Conservation (phyloP, 2,113 vertebrate genomes). For the Apus apus region DNA sequence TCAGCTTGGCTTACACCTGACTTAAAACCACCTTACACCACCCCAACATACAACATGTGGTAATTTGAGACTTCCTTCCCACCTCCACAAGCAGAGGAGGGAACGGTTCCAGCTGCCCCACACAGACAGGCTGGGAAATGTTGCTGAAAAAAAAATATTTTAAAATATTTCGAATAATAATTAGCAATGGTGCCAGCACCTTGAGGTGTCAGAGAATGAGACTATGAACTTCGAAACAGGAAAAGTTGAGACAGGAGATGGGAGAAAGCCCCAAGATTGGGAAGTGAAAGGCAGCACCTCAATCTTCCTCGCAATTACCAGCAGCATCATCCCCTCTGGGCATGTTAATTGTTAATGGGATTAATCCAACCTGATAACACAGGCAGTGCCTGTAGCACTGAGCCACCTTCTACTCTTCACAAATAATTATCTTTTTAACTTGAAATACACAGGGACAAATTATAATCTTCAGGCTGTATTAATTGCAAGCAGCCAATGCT, state of each 20-base stretch:
- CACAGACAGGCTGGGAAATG: background rate
- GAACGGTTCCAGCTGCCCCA: background rate
- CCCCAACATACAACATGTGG: accelerated
- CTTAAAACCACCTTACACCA: background rate
- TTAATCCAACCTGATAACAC: background rate
- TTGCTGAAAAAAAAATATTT: background rate
- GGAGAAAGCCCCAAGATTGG: accelerated
- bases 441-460: accelerated
- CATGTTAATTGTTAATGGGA: accelerated
- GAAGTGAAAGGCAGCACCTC: background rate
- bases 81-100: background rate
- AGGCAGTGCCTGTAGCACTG: background rate
- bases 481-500: accelerated
- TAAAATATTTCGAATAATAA: accelerated
- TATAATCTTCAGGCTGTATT: background rate
- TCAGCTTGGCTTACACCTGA: background rate
- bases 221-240: accelerated
- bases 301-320: accelerated
- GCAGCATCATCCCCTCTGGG: background rate
- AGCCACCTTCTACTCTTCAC: background rate
- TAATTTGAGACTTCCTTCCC: background rate
- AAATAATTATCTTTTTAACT: background rate
- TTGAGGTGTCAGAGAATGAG: background rate
- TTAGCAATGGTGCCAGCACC: background rate
- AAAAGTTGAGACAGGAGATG: background rate